Conservation (phyloP, 2,113 vertebrate genomes). For the Phalacrocorax pelagicus region DNA sequence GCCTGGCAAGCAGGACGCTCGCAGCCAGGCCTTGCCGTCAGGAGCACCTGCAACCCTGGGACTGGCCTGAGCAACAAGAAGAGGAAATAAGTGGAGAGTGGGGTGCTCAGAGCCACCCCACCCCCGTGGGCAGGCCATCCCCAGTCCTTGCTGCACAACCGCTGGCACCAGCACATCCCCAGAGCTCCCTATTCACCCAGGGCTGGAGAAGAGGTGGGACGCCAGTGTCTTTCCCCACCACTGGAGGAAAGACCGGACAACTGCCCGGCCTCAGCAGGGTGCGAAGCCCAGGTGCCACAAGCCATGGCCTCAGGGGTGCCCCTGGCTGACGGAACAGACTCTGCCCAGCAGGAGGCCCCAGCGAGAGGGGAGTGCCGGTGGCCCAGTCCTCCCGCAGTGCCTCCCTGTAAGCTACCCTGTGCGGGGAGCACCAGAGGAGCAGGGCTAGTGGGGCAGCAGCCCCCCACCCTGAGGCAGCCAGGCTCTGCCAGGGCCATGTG, state of each 20-base stretch:
- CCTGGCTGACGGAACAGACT: not conserved
- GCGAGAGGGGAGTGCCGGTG: not conserved
- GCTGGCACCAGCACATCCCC: fast-evolving
- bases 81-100: not conserved
- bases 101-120: not conserved
- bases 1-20: no score
- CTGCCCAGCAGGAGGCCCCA: not conserved
- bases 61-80: not conserved
- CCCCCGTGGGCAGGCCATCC: no score
- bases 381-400: not conserved
- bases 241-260: fast-evolving
- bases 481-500: not conserved
- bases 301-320: not conserved
- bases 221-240: not conserved
- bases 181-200: not conserved
- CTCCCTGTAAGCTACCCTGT: fast-evolving
- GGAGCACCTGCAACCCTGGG: not conserved
- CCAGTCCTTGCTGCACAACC: fast-evolving
- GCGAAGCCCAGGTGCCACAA: not conserved
- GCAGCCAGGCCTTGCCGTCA: not conserved
- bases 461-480: not conserved
- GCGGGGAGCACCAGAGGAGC: fast-evolving
- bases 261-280: fast-evolving
- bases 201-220: not conserved
- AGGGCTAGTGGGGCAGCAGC: not conserved